Evolutionary conservation across 2,113 vertebrate genomes (phyloP).

Genomic region (Mormyrus lacerda): DNA sequence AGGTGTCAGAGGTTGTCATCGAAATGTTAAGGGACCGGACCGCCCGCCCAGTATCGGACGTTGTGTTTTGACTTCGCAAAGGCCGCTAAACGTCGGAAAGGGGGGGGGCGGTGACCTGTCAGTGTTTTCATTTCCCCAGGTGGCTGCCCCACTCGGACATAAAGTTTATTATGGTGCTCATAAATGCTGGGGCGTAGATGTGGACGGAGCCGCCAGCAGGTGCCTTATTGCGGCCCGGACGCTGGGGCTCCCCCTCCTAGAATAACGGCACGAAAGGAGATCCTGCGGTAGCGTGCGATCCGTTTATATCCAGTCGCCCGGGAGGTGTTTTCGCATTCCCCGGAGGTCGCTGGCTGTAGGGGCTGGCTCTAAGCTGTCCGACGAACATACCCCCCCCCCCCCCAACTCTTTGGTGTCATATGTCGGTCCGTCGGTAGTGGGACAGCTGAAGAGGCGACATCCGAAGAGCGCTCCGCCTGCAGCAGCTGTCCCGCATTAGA

Average conservation of each 20-base stretch:
- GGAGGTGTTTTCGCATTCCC: background rate
- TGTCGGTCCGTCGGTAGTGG: background rate
- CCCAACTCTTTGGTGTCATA: background rate
- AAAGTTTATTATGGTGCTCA: background rate
- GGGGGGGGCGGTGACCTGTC: background rate
- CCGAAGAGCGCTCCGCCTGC: background rate
- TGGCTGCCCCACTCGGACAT: background rate
- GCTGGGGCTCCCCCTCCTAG: background rate
- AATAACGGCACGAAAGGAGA: background rate
- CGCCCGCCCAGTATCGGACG: background rate
- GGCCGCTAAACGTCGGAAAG: background rate
- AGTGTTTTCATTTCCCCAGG: background rate
- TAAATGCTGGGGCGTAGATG: background rate
- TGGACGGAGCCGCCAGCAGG: background rate
- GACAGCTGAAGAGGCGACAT: background rate
- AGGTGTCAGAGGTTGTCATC: background rate
- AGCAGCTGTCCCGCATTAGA: background rate
- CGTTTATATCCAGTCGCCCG: background rate
- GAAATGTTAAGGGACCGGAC: background rate
- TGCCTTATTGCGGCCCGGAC: background rate
- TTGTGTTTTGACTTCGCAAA: background rate
- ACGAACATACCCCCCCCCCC: background rate
- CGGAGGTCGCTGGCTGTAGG: background rate
- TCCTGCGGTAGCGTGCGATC: background rate
- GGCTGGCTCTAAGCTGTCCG: background rate